phyloP scores from a whole-genome alignment of 2,113 vertebrate genomes.

The Nycticryphes semicollaris region DNA sequence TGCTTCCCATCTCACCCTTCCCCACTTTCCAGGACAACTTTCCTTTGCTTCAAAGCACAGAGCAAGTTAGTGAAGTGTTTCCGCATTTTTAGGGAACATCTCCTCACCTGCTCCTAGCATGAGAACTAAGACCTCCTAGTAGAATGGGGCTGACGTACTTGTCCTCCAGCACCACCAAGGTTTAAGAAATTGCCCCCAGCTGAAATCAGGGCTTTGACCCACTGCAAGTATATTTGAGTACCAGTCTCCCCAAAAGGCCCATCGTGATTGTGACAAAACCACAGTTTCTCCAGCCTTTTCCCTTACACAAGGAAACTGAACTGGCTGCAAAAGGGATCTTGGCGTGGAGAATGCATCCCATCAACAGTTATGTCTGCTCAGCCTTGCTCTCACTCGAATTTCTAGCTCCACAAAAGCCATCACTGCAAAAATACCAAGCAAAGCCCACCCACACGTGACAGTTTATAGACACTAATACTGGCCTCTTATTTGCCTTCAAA shows the following conservation, averaged over 20 bases:
- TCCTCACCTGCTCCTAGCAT: neutral
- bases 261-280: neutral
- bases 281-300: neutral
- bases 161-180: neutral
- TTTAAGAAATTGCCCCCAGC: neutral
- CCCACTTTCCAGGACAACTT: neutral
- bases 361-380: neutral
- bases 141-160: rapidly evolving
- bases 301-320: neutral
- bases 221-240: neutral
- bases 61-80: neutral
- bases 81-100: neutral
- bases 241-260: neutral
- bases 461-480: neutral
- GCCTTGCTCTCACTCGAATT: neutral
- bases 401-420: neutral
- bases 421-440: neutral
- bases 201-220: neutral
- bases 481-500: neutral
- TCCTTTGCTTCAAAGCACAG: neutral
- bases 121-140: neutral
- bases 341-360: neutral
- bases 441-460: neutral
- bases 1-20: neutral
- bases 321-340: neutral